Evolutionary conservation across 2,888 invertebrate species (phyloP).

Genomic region (Aquatica leii): DNA sequence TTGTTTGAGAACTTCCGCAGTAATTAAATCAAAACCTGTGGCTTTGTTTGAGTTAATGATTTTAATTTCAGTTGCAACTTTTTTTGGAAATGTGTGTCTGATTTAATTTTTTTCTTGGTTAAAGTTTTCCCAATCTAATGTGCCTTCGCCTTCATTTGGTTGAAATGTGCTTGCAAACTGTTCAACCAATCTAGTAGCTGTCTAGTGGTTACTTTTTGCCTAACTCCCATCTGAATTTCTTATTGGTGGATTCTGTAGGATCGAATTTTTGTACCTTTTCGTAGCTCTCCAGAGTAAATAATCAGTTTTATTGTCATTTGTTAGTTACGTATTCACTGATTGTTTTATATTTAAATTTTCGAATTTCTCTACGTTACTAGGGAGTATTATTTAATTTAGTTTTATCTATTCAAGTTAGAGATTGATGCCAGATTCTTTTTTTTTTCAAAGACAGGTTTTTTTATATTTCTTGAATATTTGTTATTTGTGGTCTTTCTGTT

Average conservation of each 20-base stretch:
- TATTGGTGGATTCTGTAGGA: no score
- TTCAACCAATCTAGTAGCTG: conserved; percentile 11
- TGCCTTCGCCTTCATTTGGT: conserved; percentile 12
- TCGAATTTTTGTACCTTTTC: no score
- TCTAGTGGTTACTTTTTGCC: conserved; percentile 11
- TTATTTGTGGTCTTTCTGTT: no score
- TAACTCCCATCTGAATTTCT: conserved; percentile 20
- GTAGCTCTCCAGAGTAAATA: conserved; percentile 16
- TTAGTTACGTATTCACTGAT: background rate
- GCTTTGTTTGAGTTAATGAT: conserved; percentile 23
- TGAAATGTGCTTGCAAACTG: conserved; percentile 11
- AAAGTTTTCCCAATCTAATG: conserved; percentile 15
- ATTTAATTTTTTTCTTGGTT: conserved; percentile 13
- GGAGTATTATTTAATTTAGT: no score
- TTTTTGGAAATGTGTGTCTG: conserved; percentile 8
- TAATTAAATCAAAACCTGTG: conserved; percentile 44
- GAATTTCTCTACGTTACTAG: no score
- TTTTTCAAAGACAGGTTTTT: no score
- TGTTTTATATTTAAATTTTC: no score
- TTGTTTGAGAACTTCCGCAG: conserved; percentile 36
- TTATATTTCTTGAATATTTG: no score
- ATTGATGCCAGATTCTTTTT: no score
- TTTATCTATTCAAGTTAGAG: no score
- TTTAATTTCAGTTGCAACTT: background rate
- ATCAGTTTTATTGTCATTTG: conserved; percentile 14